Percentiles rank a stretch among this genome's conserved stretches.
phyloP scores from a whole-genome alignment of 2,113 vertebrate species.

The Ailurus styani region DNA sequence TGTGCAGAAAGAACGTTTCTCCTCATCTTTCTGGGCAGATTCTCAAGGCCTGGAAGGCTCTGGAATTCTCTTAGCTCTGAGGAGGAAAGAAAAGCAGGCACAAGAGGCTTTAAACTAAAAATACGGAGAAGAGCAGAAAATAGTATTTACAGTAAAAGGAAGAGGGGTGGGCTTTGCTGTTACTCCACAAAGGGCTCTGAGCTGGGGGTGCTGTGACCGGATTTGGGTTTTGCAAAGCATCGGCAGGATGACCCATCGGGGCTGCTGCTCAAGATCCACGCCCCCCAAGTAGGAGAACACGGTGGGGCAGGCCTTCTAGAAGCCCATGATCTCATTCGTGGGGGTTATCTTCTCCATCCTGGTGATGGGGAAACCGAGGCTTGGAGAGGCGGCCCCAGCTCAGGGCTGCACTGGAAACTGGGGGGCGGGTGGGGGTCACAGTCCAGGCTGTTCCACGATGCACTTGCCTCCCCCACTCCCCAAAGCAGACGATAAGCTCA shows the following conservation, averaged over 20 bases:
- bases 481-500: background rate
- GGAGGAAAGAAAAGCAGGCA: background rate
- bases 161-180: background rate
- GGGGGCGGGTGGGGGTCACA: background rate
- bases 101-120: background rate
- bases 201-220: fast-evolving
- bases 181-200: background rate
- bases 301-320: background rate
- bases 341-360: background rate
- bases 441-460: background rate
- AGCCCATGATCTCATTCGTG: background rate
- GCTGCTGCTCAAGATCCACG: background rate
- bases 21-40: background rate
- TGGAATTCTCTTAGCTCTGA: background rate
- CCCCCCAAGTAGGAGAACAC: background rate
- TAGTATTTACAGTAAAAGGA: background rate
- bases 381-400: background rate
- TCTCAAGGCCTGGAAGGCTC: background rate
- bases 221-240: background rate
- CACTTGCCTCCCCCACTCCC: fast-evolving
- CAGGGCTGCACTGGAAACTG: background rate
- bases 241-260: fast-evolving
- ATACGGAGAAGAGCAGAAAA: background rate
- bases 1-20: background rate
- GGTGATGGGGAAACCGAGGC: background rate